Base-by-base conservation (phyloP, 2,888 invertebrate genomes). In the Limenitis camilla region DNA sequence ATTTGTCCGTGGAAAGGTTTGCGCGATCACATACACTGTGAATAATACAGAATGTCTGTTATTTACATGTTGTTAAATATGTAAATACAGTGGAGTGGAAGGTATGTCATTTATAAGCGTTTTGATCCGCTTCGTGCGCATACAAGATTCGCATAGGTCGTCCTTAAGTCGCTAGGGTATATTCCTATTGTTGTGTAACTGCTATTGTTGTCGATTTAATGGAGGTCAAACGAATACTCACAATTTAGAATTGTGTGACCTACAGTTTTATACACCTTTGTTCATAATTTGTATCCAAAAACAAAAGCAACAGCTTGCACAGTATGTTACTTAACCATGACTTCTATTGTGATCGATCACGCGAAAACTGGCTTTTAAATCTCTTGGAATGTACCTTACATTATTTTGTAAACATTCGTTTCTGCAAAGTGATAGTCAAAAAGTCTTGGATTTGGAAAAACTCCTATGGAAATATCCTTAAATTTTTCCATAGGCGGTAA, bases 211-310 rank as follows among this genome's bases (percentile, higher is more conserved):
- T 67, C 43, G 66, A 66, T 52, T 49, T 57, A 60, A 65, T 76
- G 74, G 76, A 80, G 81, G 81, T 78, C 81, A 72, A 67, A 70
- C 58, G 68, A 67, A 68, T 68, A 72, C 76, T 70, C 71, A 76
- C 72, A 71, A 29, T 49, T 52, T 51, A 46, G 32, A 38, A 41
- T 32, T 33, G 40, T 33, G 40, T 53, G 53, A 53, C 54, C 56
- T 51, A 55, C 48, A 52, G 48, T 11, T 46, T 42, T 40, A 45
- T 44, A 44, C 11, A 52, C 30, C 40, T 49, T 53, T 54, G 50
- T 54, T 54, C 47, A 40, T 32, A 39, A 46, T 51, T 41, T 41
- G 36, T 50, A 42, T 10, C 35, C 46, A 38, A 49, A 52, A 45
- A 40, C 44, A 49, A 52, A 47, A 42, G 33, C 39, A 40, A 31